Evolutionary conservation across 2,113 vertebrate species (phyloP).

Genomic region (Stegastes partitus): DNA sequence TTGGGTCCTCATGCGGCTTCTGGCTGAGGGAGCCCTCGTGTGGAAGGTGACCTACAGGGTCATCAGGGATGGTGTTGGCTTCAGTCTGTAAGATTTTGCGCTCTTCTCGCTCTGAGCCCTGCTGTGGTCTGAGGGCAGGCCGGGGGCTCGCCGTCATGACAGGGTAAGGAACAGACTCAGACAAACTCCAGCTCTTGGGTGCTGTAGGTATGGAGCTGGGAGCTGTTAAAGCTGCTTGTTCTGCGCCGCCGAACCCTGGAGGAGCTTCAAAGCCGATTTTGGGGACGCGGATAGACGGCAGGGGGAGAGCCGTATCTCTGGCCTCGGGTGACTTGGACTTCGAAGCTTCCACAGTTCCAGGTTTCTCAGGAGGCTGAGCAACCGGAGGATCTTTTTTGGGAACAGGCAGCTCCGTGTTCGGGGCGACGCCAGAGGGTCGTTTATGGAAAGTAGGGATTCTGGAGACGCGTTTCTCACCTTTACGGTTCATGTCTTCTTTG

Average conservation of each 20-base stretch:
- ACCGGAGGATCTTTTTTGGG: conserved; percentile 59
- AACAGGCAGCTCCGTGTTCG: conserved; percentile 30
- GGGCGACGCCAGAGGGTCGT: conserved; percentile 48
- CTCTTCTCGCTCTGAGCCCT: neutral
- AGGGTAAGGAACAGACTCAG: conserved; percentile 17
- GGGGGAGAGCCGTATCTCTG: conserved; percentile 54
- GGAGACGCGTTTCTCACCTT: conserved; percentile 71
- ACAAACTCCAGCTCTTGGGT: conserved; percentile 12
- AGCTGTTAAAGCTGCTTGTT: neutral
- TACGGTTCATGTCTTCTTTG: conserved; percentile 77
- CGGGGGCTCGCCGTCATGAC: conserved; percentile 53
- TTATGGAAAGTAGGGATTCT: conserved; percentile 85
- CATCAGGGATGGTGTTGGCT: neutral
- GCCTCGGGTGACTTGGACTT: conserved; percentile 56
- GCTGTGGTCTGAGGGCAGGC: conserved; percentile 68
- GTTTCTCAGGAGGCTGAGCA: conserved; percentile 55
- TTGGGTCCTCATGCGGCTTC: neutral
- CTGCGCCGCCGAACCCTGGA: conserved; percentile 14
- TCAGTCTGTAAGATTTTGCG: neutral
- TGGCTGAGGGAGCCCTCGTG: neutral
- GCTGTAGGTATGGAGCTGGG: neutral
- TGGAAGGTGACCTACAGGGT: neutral
- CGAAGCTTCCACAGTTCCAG: conserved; percentile 25
- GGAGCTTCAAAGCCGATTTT: conserved; percentile 33
- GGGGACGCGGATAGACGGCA: conserved; percentile 34